Percentiles rank a stretch among this genome's conserved stretches.
phyloP scores from a whole-genome alignment of 2,797 vertebrate genomes.

The Xerus rutilus region DNA sequence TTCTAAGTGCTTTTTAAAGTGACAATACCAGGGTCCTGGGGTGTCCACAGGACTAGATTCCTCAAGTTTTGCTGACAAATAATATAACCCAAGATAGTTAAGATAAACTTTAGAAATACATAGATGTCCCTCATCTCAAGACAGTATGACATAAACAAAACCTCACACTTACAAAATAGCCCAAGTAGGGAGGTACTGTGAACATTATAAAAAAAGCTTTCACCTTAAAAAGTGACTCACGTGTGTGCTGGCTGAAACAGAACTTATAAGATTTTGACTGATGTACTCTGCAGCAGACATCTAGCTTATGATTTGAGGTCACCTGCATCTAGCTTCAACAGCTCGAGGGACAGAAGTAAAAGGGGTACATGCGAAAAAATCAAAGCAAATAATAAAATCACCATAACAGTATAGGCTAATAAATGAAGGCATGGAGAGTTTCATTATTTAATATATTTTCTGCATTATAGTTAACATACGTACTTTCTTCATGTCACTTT shows the following conservation, averaged over 20 bases:
- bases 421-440: constrained; percentile 89
- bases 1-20: constrained; percentile 22
- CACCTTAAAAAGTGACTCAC: constrained; percentile 32
- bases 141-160: constrained; percentile 25
- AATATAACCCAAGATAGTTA: constrained; percentile 13
- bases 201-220: neutral
- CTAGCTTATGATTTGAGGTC: neutral
- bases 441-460: constrained; percentile 99
- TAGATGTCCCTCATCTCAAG: neutral
- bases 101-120: neutral
- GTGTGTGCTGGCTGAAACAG: constrained; percentile 8
- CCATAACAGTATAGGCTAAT: constrained; percentile 1
- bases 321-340: neutral
- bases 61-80: neutral
- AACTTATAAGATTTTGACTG: constrained; percentile 4
- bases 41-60: neutral
- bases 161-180: constrained; percentile 17
- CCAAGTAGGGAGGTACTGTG: neutral
- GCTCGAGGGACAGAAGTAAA: constrained; percentile 6
- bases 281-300: neutral
- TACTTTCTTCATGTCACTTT: constrained; percentile 96
- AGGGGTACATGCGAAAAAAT: neutral
- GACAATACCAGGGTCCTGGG: neutral
- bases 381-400: constrained; percentile 25
- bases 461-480: constrained; percentile 99